Evolutionary conservation across 2,888 invertebrate species (phyloP), one percentile per base, ranked within the genome.

Genomic region (Alitta virens): DNA sequence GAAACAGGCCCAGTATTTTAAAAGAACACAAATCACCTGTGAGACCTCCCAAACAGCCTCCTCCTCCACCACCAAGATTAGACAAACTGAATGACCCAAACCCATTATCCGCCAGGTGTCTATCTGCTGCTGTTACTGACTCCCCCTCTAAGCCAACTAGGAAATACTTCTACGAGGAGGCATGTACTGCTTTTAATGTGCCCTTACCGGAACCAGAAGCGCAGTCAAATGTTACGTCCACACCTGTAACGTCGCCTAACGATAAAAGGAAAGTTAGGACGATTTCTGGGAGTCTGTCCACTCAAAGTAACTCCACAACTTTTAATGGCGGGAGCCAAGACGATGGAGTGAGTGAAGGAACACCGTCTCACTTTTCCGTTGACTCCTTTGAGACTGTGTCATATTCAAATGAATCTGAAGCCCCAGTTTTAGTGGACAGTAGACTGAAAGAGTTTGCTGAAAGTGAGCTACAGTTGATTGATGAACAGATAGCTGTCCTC

Each of bases 161-260:
- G 21, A 46, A 46, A 46, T 46, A 46, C 46, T 46, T 46, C n/a
- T 46, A 46, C n/a, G 46, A 46, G 46, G 46, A 46, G 21, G 46
- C 46, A 3, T 21, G n/a, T 16, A 46, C 46, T 18, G 46, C 46
- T 46, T 46, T 46, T 46, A 46, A 46, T 46, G 18, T 46, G n/a
- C 33, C 33, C 33, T 7, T 33, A 12, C 33, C 33, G 5, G 33
- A 7, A 33, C 33, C 33, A 12, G 33, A 33, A 33, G 33, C 7
- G 5, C 33, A 33, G 33, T 33, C 33, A 33, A 12, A 33, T 12
- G 12, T 33, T 33, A 33, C 33, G 33, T 46, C 46, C 5, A 5
- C 46, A 12, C 12, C 9, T 40, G 46, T 18, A 16, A 46, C 21
- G 21, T 18, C 18, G 7, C 46, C 5, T 7, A n/a, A 46, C 9